Evolutionary conservation across 2,888 invertebrate genomes (phyloP), one percentile per base, ranked within the genome.

Genomic region (Athalia cordata): DNA sequence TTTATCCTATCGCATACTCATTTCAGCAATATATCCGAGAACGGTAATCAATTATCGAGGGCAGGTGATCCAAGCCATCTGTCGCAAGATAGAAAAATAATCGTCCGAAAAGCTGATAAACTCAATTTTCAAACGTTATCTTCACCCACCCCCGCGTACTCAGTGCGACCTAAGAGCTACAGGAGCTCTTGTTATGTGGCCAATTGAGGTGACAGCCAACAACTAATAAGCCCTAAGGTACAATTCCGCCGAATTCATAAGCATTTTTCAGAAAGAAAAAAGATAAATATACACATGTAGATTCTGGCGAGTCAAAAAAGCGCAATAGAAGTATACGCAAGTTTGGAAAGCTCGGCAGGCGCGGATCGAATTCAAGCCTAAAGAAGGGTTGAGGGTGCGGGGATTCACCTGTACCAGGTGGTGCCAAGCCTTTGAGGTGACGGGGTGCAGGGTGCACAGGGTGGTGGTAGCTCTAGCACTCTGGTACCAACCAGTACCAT

Each of bases 401-500:
- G 64, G 68, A 50, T 8, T 68, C 11, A 64, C 62, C 50, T 64
- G 75, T 88, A 86, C 87, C 86, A 84, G 85, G 83, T 85, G 79
- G 87, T 86, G 82, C 87, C 87, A 81, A 80, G 84, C 84, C 61
- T 75, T 64, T n/a, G 50, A 62, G 43, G 29, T 61, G 81, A 84
- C 78, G 83, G 83, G 70, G 75, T 86, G 85, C 82, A 83, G 84
- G 83, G 15, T 61, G 29, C 29, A 29, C 29, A 29, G 29, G 55
- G 77, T 65, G 77, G 15, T 52, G 50, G 67, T 65, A 52, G 77
- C 57, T 49, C 77, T 82, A 86, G 89, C 88, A 86, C 57, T 49
- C 77, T 82, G 87, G 89, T 88, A 86, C 88, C 89, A 85, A 81
- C 79, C 81, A 81, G 89, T 88, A 85, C 88, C 88, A 88, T 81